Base-by-base conservation (phyloP, 2,113 vertebrate genomes). In the Callipepla californica region DNA sequence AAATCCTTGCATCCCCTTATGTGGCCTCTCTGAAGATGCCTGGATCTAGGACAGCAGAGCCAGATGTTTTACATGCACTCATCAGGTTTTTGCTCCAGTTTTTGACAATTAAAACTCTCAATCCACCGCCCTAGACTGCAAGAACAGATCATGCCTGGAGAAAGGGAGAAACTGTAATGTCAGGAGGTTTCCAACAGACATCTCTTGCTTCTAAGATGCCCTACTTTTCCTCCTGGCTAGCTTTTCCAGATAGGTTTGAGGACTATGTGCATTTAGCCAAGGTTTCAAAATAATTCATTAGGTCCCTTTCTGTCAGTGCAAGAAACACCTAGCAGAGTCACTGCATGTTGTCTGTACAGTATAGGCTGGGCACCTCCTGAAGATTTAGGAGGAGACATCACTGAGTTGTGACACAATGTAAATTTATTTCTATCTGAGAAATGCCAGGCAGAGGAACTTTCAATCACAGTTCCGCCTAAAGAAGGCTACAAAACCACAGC, bases 1-100 rank as follows among this genome's bases (percentile, higher is more conserved):
- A 0, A 0, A 10, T 26, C 30, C 7, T 1, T 61, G 30, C 63
- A 21, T 44, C 9, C 48, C 30, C 22, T 62, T 57, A 18, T 0
- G 2, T 16, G 34, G 50, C 15, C 25, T 13, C 2, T 3, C 17
- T 0, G 0, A 69, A 78, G 32, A 25, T 42, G 69, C 38, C 55
- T 85, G n/a, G 36, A 36, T 87, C 42, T 84, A 57, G 70, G 30
- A 79, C 40, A 85, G 48, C 66, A 89, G 26, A 84, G 85, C n/a
- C 62, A 75, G 79, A n/a, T 51, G 44, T 47, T 68, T 72, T 55
- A 53, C 18, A 65, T 13, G 45, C 57, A 61, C 4, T 16, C 63
- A 34, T 55, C 65, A 87, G 57, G 42, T 11, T 30, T 30, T 32
- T 76, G 85, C 73, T 58, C 15, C 22, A 91, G 67, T 45, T 42